Evolutionary conservation across 1,140 invertebrate species (phyloP), one percentile per base, ranked within the genome.

Genomic region (Tetraneura akinire): DNA sequence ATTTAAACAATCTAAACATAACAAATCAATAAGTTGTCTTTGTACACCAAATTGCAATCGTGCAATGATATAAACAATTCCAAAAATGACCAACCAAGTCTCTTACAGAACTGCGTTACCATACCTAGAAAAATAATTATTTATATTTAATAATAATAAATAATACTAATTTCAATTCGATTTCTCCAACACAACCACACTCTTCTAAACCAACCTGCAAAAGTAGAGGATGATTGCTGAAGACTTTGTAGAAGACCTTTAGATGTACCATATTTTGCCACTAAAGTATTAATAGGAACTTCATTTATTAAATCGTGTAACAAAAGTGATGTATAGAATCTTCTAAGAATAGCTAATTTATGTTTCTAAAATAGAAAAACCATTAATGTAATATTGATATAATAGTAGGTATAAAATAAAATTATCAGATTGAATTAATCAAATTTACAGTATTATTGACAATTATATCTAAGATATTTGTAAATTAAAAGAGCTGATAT

Each of bases 281-380:
- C 91, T 0, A 98, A 96, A 29, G 88, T 86, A 62, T 88, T 88
- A 26, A 99, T 86, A 16, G 95, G 91, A 11, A 93, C 88, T 89
- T 99, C 98, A 85, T 94, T 94, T 1, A 99, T 92, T 74, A 99
- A 88, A 85, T 98, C 97, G 86, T 96, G 91, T 73, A 99, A 87
- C 3, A 95, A 94, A 70, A 99, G 85, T 13, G 96, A 91, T 57
- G 95, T 95, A 84, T 95, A 98, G 88, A 99, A 99, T 84, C 97
- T 89, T 76, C 86, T 85, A 83, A 89, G 83, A 53, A 84, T 80
- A 42, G 83, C 82, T 45, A 85, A 76, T 78, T 84, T 83, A 21
- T 82, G 80, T 62, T 81, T 74, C 83, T 83, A 66, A 57, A 81
- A 82, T 49, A 18, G 5, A 64, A 47, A 49, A 64, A 26, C 8